Percentiles rank a stretch among this genome's conserved stretches.
These are phyloP conservation scores for Brotula barbata DNA, from an alignment of 2,797 vertebrate species.

Conservation along the genomic window DNA sequence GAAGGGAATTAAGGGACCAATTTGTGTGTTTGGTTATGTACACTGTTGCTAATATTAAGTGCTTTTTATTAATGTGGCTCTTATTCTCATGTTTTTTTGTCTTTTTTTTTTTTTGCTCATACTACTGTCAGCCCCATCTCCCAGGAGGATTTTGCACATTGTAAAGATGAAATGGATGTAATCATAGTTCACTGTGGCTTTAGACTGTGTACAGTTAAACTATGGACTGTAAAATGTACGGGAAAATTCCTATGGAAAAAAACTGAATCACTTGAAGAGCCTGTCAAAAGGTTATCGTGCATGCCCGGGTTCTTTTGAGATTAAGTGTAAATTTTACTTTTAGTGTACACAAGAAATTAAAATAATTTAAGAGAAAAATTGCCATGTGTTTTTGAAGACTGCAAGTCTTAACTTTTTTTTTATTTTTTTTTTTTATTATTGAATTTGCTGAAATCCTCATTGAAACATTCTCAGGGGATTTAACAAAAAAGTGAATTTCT, in stretches of 20 bases:
- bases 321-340: constrained; percentile 97
- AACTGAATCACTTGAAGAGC: constrained; percentile 86
- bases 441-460: no score
- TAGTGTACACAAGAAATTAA: constrained; percentile 98
- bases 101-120: constrained; percentile 64
- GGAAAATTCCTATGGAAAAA: constrained; percentile 97
- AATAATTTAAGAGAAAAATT: constrained; percentile 91
- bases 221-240: constrained; percentile 93
- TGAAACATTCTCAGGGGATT: no score
- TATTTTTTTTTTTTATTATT: no score
- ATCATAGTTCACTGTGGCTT: constrained; percentile 97
- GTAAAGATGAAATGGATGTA: constrained; percentile 94
- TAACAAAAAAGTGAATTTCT: no score
- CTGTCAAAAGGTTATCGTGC: constrained; percentile 88
- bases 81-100: constrained; percentile 16
- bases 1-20: constrained; percentile 92
- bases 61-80: constrained; percentile 37
- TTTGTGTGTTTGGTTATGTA: constrained; percentile 74
- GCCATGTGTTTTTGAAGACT: neutral
- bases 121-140: constrained; percentile 84
- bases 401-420: no score
- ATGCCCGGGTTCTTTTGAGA: constrained; percentile 92
- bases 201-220: constrained; percentile 95
- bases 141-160: constrained; percentile 98
- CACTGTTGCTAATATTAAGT: constrained; percentile 51